Base-by-base conservation (phyloP, 2,113 vertebrate species). In the Haplochromis burtoni region DNA sequence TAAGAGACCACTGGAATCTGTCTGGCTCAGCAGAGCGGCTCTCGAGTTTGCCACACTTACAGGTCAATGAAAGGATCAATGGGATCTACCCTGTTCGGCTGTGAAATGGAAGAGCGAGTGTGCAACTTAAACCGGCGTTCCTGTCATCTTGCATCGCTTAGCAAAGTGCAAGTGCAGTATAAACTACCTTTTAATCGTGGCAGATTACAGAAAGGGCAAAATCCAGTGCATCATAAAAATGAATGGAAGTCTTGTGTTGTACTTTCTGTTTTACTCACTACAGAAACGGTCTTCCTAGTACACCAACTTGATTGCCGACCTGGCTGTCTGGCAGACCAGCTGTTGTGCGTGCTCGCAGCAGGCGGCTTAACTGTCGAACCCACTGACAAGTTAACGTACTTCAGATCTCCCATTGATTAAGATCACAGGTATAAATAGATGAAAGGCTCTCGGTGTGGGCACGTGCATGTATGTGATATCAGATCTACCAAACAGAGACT, bases 1-100 rank as follows among this genome's bases (percentile, higher is more conserved):
- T 63, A 16, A 19, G 81, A 87, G 87, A 86, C 80, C 17, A 47
- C 79, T 91, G 92, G 90, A 94, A 93, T 93, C 83, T 88, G 90
- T 91, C 86, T 53, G 51, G 81, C 89, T 92, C 84, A 93, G 83
- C 88, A 86, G 35, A 88, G 40, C 45, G 47, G 84, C 87, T 89
- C 86, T 73, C 1, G 26, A 86, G 80, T 89, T 88, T 80, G 86
- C 81, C 76, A 87, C 82, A 86, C 86, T 87, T 78, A 83, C 81
- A 91, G 90, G 86, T 92, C 91, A 92, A 29, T 49, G 87, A 38
- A 89, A 81, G 71, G 73, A 90, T 87, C 87, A 57, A 33, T 40
- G 81, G 82, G 83, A 76, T 82, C 82, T 45, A 49, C 81, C 13
- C 68, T 6, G 82, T 81, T 83, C 51, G 35, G 78, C 57, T 71